A percentile compares a stretch with the other conserved stretches of the same genome.
Evolutionary conservation across 1,140 invertebrate species (phyloP).

Genomic region (Armadillidium nasatum): DNA sequence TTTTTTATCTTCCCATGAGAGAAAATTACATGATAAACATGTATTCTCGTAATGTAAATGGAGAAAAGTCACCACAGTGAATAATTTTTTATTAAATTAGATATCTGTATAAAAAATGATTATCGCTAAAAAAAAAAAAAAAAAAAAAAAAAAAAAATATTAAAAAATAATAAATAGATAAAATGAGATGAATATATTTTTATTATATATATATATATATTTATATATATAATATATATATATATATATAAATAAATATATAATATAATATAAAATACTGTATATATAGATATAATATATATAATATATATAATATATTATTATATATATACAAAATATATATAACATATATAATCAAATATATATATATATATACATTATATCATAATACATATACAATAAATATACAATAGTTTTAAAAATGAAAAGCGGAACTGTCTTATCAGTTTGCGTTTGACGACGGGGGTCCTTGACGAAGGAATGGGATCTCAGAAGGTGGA

Average conservation of each 20-base stretch:
- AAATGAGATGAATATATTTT: background rate
- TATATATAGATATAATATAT: background rate
- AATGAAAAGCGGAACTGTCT: background rate
- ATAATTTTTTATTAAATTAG: too few species aligned
- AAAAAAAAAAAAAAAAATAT: too few species aligned
- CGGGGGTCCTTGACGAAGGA: too few species aligned
- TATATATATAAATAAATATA: background rate
- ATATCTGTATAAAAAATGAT: too few species aligned
- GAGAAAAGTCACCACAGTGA: too few species aligned
- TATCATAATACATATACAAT: background rate
- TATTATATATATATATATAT: conserved; percentile 9
- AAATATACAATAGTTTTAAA: background rate
- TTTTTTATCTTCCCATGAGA: too few species aligned
- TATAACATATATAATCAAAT: background rate
- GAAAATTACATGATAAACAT: too few species aligned
- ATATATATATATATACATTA: conserved; percentile 1
- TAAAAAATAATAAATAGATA: too few species aligned
- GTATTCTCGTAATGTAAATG: too few species aligned
- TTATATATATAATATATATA: background rate
- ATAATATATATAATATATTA: background rate
- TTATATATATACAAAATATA: background rate
- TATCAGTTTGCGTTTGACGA: too few species aligned
- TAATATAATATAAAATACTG: conserved; percentile 2
- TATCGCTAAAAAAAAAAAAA: too few species aligned
- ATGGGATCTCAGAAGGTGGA: too few species aligned